Evolutionary conservation across 2,888 invertebrate genomes (phyloP), one percentile per base, ranked within the genome.

Genomic region (Apodemia duryi): DNA sequence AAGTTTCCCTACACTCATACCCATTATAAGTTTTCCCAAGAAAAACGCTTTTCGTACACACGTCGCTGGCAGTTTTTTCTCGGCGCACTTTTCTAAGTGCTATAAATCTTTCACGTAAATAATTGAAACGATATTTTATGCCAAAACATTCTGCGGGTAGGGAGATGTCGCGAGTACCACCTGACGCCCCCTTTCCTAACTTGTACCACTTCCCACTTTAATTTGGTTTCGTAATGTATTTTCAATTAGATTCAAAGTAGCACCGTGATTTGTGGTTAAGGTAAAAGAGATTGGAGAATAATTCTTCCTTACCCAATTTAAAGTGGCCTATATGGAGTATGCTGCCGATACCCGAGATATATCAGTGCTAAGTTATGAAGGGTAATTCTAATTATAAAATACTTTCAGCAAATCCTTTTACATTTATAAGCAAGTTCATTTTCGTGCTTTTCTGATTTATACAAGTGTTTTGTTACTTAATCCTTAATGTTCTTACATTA

Each of bases 111-210:
- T 84, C 88, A 86, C 88, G 91, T 92, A 92, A 92, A 92, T 92
- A 92, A 92, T 92, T 92, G 92, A 92, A 92, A 91, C 92, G 89
- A 92, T 92, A 92, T 92, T 92, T 92, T 92, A 92, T 91, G 91
- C 91, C 91, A 88, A 91, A 91, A 90, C 91, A 91, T 91, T 90
- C 89, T 88, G 85, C 83, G 80, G 87, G 84, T 80, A 79, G 86
- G 86, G 87, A 81, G 84, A 80, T 85, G 89, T 84, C 84, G 83
- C 84, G 74, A 72, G 74, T 66, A 74, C 84, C 90, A 88, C 90
- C 91, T 90, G 89, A 88, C 85, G 77, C 84, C 84, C 85, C 81
- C 83, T 81, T 80, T 72, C 81, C 83, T 80, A 88, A 90, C 88
- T 91, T 89, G 89, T 88, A 88, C 91, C 89, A 88, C 85, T 90